Percentiles rank a stretch among this genome's conserved stretches.
Conservation (phyloP, 2,888 invertebrate species). For the Monopis laevigella region DNA sequence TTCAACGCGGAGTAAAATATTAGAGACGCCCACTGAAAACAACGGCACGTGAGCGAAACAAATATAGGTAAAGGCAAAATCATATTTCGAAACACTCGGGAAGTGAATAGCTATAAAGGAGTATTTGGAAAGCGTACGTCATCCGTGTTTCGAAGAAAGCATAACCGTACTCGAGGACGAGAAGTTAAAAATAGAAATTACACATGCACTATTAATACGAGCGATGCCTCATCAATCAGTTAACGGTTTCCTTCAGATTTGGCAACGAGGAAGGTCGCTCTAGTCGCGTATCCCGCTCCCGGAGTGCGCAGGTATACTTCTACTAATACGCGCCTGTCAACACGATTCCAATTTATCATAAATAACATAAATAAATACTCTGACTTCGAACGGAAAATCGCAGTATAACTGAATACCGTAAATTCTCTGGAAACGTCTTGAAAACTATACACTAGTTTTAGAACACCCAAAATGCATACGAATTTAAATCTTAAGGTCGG, state of each 20-base stretch:
- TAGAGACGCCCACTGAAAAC: conserved; percentile 38
- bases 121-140: conserved; percentile 16
- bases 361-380: conserved; percentile 28
- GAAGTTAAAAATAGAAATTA: conserved; percentile 33
- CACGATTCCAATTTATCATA: conserved; percentile 22
- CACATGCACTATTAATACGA: conserved; percentile 34
- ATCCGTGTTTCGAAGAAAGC: conserved; percentile 22
- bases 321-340: conserved; percentile 27
- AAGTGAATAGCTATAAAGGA: neutral
- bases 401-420: no score
- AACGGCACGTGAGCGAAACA: conserved; percentile 22
- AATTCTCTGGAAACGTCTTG: no score
- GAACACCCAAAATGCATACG: no score
- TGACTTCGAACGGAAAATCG: no score
- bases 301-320: conserved; percentile 35
- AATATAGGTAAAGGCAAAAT: conserved; percentile 25
- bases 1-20: conserved; percentile 42
- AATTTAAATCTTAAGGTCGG: conserved; percentile 6
- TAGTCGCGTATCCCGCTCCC: conserved; percentile 27
- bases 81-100: conserved; percentile 29
- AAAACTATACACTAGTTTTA: no score
- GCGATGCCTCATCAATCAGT: conserved; percentile 42
- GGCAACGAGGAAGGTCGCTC: conserved; percentile 36
- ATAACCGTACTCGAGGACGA: conserved; percentile 25
- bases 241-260: conserved; percentile 38